A percentile compares a stretch with the other conserved stretches of the same genome.
These are phyloP conservation scores for Galago senegalensis DNA, from an alignment of 2,797 vertebrate species.

Conservation along the genomic window DNA sequence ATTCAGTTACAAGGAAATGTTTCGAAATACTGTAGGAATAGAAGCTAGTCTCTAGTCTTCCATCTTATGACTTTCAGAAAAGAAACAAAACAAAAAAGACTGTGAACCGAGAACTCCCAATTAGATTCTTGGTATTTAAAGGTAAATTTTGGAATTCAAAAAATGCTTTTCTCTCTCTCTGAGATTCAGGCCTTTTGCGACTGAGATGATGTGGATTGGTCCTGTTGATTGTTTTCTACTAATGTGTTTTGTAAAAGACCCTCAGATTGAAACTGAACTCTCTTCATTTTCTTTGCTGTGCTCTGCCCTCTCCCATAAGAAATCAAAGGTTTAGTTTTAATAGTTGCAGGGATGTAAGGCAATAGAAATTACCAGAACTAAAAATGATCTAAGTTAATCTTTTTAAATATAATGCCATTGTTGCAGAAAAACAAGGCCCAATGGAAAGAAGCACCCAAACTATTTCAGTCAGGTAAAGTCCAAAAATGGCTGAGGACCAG, in stretches of 20 bases:
- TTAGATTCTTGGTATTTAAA: neutral
- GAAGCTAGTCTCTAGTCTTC: neutral
- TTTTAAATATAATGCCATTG: neutral
- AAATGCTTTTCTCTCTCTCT: neutral
- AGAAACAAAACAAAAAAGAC: neutral
- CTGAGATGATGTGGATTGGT: neutral
- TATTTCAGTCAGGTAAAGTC: too few relatives aligned
- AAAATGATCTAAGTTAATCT: neutral
- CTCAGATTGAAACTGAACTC: neutral
- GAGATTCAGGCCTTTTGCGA: neutral
- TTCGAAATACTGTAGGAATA: neutral
- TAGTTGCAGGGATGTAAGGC: neutral
- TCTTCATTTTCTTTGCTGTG: neutral
- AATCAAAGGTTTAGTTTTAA: neutral
- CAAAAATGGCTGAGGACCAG: too few relatives aligned
- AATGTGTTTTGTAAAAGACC: neutral
- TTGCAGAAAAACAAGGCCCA: too few relatives aligned
- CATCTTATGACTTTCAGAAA: neutral
- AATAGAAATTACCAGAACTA: neutral
- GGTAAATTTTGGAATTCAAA: neutral
- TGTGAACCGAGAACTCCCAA: neutral
- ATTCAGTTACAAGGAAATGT: neutral
- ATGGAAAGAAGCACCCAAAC: too few relatives aligned
- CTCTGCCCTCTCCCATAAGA: neutral
- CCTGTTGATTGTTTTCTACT: neutral